Percentiles rank a stretch among this genome's conserved stretches.
Evolutionary conservation across 2,113 vertebrate genomes (phyloP).

Genomic region (Meles meles): DNA sequence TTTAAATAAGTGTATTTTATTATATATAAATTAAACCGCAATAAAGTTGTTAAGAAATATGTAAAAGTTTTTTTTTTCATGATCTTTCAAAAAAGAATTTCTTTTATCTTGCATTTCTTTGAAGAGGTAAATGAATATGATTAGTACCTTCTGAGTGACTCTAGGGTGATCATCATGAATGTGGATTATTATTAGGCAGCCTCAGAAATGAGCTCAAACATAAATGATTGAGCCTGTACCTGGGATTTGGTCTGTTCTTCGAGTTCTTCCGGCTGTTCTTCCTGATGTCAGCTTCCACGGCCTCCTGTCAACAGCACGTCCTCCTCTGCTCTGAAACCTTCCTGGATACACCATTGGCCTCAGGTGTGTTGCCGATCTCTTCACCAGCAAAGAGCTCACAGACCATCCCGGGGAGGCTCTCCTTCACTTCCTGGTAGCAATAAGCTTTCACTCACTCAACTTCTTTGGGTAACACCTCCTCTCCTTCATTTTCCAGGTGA

Average conservation of each 20-base stretch:
- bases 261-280: background rate
- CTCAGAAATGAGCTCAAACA: background rate
- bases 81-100: background rate
- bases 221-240: background rate
- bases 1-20: background rate
- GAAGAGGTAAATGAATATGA: background rate
- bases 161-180: background rate
- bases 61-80: background rate
- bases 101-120: background rate
- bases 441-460: background rate
- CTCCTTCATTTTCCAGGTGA: conserved; percentile 2
- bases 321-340: background rate
- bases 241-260: background rate
- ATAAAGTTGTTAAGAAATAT: background rate
- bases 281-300: background rate
- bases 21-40: background rate
- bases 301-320: background rate
- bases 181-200: background rate
- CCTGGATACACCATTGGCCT: background rate
- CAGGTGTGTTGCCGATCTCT: background rate
- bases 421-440: background rate
- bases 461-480: background rate
- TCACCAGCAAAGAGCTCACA: background rate
- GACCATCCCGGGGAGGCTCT: background rate
- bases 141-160: background rate